phyloP scores from a whole-genome alignment of 2,113 vertebrate genomes.

The Rhinogobius similis region DNA sequence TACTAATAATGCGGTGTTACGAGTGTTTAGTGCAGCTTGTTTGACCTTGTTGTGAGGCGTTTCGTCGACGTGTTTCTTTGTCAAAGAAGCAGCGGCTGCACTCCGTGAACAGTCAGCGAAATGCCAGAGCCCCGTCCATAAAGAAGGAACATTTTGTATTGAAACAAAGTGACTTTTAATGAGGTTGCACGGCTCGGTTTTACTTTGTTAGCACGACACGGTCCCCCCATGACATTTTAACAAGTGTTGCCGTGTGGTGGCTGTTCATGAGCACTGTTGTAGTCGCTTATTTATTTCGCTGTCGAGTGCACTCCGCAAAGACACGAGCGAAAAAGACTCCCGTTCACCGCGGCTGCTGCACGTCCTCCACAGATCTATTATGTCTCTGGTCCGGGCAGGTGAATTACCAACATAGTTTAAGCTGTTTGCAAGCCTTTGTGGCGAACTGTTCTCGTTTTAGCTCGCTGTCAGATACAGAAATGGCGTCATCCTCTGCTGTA shows the following conservation, averaged over 20 bases:
- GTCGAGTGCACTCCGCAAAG: constrained; percentile 53
- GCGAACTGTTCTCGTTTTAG: constrained; percentile 35
- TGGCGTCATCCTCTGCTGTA: constrained; percentile 80
- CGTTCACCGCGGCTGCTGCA: background rate
- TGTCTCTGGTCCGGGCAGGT: constrained; percentile 24
- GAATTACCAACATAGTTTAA: constrained; percentile 9
- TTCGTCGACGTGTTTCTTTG: constrained; percentile 66
- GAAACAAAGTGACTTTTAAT: constrained; percentile 54
- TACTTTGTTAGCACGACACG: constrained; percentile 32
- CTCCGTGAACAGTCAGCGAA: constrained; percentile 56
- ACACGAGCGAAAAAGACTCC: constrained; percentile 34
- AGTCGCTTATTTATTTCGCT: constrained; percentile 35
- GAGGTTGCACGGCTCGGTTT: background rate
- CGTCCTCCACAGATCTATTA: constrained; percentile 11
- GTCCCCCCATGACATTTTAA: constrained; percentile 18
- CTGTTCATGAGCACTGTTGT: constrained; percentile 26
- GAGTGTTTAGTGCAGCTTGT: constrained; percentile 24
- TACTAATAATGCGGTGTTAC: constrained; percentile 22
- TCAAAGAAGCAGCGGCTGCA: constrained; percentile 42
- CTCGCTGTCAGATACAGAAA: constrained; percentile 75
- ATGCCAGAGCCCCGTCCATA: constrained; percentile 34
- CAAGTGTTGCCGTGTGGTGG: constrained; percentile 5
- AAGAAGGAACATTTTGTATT: constrained; percentile 28
- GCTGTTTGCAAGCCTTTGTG: constrained; percentile 21
- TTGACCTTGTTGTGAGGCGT: constrained; percentile 76